Conservation (phyloP, 2,113 vertebrate genomes). For the Neodontobutis hainanensis region DNA sequence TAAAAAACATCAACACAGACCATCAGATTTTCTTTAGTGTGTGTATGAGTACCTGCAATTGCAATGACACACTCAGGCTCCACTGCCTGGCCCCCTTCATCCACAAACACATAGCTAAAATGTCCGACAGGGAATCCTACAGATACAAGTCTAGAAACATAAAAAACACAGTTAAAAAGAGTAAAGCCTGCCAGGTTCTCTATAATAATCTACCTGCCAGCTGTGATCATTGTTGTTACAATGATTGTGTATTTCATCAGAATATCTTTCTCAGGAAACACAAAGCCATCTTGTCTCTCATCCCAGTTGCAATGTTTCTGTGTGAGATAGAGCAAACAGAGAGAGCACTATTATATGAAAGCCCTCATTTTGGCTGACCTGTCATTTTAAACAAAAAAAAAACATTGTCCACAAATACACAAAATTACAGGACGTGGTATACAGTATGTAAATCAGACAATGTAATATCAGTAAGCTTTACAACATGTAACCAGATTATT, state of each 20-base stretch:
- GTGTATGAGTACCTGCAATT: constrained; percentile 81
- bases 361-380: background rate
- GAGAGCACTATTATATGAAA: background rate
- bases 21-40: background rate
- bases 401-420: background rate
- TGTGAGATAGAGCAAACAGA: background rate
- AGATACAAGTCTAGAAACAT: constrained; percentile 81
- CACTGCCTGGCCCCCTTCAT: constrained; percentile 87
- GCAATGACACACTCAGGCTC: constrained; percentile 88
- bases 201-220: constrained; percentile 81
- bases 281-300: constrained; percentile 54
- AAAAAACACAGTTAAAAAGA: constrained; percentile 1
- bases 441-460: background rate
- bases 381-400: too few relatives aligned
- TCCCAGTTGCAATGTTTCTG: constrained; percentile 88
- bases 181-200: background rate
- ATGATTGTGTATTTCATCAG: constrained; percentile 81
- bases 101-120: constrained; percentile 92
- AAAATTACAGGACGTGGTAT: background rate
- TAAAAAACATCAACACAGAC: background rate
- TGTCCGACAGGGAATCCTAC: constrained; percentile 80
- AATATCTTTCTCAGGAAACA: constrained; percentile 74
- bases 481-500: background rate
- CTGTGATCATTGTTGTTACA: constrained; percentile 87
- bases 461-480: background rate